Percentiles rank a stretch among this genome's conserved stretches.
These are phyloP conservation scores for Oscheius sp. DNA, from an alignment of 2,888 invertebrate genomes.

Conservation along the genomic window DNA sequence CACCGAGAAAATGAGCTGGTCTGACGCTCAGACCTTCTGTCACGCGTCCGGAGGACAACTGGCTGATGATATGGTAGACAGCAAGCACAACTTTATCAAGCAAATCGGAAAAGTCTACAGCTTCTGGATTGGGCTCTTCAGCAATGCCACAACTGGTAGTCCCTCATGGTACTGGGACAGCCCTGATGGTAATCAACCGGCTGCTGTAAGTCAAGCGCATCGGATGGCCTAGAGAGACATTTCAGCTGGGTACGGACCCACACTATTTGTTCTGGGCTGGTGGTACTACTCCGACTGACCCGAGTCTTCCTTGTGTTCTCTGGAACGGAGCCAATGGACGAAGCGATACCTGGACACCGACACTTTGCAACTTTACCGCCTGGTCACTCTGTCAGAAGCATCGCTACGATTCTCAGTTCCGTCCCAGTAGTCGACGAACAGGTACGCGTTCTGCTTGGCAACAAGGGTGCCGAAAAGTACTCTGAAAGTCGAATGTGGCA, in stretches of 20 bases:
- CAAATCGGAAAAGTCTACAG: slow-evolving; percentile 26
- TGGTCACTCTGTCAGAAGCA: slow-evolving; percentile 61
- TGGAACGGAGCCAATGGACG: slow-evolving; percentile 39
- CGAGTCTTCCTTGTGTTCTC: slow-evolving; percentile 48
- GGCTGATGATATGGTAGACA: slow-evolving; percentile 54
- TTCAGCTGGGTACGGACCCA: slow-evolving; percentile 35
- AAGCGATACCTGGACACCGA: slow-evolving; percentile 37
- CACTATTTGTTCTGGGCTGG: slow-evolving; percentile 40
- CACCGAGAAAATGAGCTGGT: slow-evolving; percentile 38
- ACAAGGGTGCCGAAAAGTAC: too few relatives aligned
- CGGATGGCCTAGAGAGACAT: not conserved
- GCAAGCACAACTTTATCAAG: slow-evolving; percentile 48
- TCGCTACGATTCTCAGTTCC: slow-evolving; percentile 48
- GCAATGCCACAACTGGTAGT: slow-evolving; percentile 20
- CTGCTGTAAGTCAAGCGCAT: not conserved
- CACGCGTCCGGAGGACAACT: slow-evolving; percentile 54
- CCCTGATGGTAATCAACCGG: slow-evolving; percentile 33
- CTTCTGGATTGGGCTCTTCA: slow-evolving; percentile 56
- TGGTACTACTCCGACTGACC: slow-evolving; percentile 42
- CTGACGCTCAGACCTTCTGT: slow-evolving; percentile 53
- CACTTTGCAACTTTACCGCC: slow-evolving; percentile 45
- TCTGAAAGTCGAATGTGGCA: too few relatives aligned
- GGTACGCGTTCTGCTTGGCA: not conserved
- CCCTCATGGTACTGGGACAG: slow-evolving; percentile 49
- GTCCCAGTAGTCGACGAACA: slow-evolving; percentile 28